Base-by-base conservation (phyloP, 2,113 vertebrate species). In the Lates calcarifer region DNA sequence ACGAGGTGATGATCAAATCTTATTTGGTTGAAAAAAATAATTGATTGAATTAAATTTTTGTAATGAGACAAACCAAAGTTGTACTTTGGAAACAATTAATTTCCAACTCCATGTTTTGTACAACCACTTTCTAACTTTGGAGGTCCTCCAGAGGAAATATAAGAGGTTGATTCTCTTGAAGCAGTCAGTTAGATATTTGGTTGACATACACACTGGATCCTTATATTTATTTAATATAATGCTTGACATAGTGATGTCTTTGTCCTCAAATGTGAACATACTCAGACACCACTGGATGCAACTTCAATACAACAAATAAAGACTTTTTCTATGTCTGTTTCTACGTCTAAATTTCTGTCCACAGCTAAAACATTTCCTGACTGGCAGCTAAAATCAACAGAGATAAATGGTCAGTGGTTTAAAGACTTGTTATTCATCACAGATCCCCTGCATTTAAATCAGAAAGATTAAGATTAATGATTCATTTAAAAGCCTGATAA, bases 381-480 rank as follows among this genome's bases (percentile, higher is more conserved):
- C 33, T 63, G 6, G 15, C 10, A 45, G 39, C 37, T 65, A 2
- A 31, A 47, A 55, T 29, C 10, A 47, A 28, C 15, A 45, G 5
- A 6, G 14, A 74, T 28, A 73, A 79, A 51, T 0, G 6, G 13
- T 71, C 14, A n/a, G 2, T 20, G n/a, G 1, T 39, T 10, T 55
- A 66, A 43, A 65, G n/a, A 51, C 1, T 41, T 22, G 22, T 57
- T 55, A 60, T 55, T 17, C 45, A 47, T 49, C 33, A 45, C 72
- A 53, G 39, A 6, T 45, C 51, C 56, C 41, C 15, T 1, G 7
- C 5, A 4, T 63, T 74, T 62, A 28, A 55, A 62, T 6, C 62
- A 73, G 35, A 62, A 51, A n/a, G 49, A 51, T 51, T 22, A 53
- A 53, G 55, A 78, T 79, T 61, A 79, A 82, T 79, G 51, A 45